These are phyloP conservation scores for Eciton burchellii DNA, from an alignment of 1,140 invertebrate species.

Conservation along the genomic window DNA sequence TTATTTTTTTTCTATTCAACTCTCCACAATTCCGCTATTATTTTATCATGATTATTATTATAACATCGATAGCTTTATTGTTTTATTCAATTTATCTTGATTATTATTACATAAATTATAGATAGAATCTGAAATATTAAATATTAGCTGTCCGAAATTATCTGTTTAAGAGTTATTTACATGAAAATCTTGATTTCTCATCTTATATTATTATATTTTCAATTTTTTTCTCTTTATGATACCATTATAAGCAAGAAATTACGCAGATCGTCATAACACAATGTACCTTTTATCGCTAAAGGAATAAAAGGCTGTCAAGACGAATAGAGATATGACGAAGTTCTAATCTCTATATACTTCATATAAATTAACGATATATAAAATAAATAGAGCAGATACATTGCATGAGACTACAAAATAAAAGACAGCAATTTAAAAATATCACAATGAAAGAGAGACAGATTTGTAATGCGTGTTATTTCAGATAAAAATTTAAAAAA, in stretches of 20 bases:
- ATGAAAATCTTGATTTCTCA: not conserved
- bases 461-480: no score
- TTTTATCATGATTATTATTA: not conserved
- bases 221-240: not conserved
- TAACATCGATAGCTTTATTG: not conserved
- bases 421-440: no score
- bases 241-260: not conserved
- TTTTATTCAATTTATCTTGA: conserved; percentile 5
- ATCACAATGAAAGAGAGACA: no score
- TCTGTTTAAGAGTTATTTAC: not conserved
- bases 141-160: not conserved
- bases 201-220: not conserved
- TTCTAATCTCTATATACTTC: not conserved
- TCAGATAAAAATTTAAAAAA: no score
- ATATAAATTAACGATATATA: no score
- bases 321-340: not conserved
- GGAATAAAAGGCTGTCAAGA: not conserved
- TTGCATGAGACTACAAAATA: no score
- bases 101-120: conserved; percentile 25
- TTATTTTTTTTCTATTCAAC: conserved; percentile 30
- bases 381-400: no score
- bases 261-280: not conserved
- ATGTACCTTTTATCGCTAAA: not conserved
- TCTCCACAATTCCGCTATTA: conserved; percentile 10
- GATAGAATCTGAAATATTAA: not conserved